These are phyloP conservation scores for Phenganax stokvisi DNA, from an alignment of 92 coral and sea anemone genomes.

Conservation along the genomic window DNA sequence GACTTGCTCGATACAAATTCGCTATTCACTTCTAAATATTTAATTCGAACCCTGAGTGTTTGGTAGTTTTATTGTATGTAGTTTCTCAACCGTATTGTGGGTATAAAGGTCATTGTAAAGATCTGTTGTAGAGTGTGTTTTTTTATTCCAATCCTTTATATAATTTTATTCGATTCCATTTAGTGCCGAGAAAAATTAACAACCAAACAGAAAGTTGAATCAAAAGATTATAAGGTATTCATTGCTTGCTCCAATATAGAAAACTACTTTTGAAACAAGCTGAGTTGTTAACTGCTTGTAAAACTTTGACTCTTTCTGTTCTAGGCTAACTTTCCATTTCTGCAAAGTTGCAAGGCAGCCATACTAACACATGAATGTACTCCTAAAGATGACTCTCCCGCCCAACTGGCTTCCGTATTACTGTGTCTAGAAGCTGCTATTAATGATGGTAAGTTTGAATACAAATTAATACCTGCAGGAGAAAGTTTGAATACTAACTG, in stretches of 20 bases:
- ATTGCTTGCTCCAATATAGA: too few species aligned
- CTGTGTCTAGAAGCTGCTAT: conserved; percentile 75
- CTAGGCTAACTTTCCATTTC: conserved; percentile 76
- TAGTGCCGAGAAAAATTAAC: conserved; percentile 72
- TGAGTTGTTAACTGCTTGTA: neutral
- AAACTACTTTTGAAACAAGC: neutral
- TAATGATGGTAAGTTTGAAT: conserved; percentile 60
- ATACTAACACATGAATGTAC: conserved; percentile 42
- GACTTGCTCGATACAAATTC: too few species aligned
- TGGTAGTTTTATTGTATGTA: too few species aligned
- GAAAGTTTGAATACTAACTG: neutral
- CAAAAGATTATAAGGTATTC: conserved; percentile 64
- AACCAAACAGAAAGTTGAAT: conserved; percentile 65
- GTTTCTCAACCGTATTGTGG: too few species aligned
- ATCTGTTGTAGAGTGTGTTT: too few species aligned
- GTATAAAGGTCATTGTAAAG: too few species aligned
- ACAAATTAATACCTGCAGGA: neutral
- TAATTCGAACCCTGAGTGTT: too few species aligned
- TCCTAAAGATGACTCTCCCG: conserved; percentile 49
- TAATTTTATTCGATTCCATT: neutral
- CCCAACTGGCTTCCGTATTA: conserved; percentile 57
- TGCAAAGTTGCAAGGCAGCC: conserved; percentile 63
- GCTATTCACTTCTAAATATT: too few species aligned
- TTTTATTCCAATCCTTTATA: too few species aligned
- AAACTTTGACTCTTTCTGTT: neutral